Conservation (phyloP, 2,888 invertebrate species). For the Sepiola atlantica region DNA sequence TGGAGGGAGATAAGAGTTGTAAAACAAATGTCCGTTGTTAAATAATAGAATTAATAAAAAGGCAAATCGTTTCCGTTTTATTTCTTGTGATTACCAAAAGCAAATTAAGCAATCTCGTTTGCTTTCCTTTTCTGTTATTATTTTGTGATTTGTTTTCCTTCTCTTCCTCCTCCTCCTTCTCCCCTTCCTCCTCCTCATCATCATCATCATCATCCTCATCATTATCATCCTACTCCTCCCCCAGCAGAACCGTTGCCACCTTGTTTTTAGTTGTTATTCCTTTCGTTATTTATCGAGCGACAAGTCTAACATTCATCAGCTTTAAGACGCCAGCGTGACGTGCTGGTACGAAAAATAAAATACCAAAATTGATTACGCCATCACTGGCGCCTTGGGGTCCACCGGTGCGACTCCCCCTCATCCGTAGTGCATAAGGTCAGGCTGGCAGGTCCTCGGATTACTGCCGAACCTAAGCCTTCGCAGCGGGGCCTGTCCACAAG, state of each 20-base stretch:
- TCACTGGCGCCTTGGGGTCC: not conserved
- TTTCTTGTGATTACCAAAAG: not conserved
- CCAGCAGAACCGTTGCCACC: too few species aligned
- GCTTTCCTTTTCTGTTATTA: not conserved
- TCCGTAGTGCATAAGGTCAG: not conserved
- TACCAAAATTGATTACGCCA: conserved; percentile 18
- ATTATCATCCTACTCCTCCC: too few species aligned
- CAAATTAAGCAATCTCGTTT: conserved; percentile 10
- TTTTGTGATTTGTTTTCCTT: not conserved
- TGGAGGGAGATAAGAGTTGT: too few species aligned
- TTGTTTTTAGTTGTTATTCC: too few species aligned
- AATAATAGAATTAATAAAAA: not conserved
- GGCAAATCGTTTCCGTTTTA: not conserved
- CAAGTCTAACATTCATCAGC: conserved; percentile 22
- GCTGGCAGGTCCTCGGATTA: conserved; percentile 16
- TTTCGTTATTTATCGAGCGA: not conserved
- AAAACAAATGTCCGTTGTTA: not conserved
- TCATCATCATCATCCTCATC: too few species aligned
- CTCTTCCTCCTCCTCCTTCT: not conserved
- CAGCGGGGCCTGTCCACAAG: not conserved
- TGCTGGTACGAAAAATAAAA: not conserved
- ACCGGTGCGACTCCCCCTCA: conserved; percentile 18
- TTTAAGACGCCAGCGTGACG: not conserved
- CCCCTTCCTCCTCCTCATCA: too few species aligned
- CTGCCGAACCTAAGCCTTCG: conserved; percentile 14